Percentiles rank a stretch among this genome's conserved stretches.
Evolutionary conservation across 2,113 vertebrate species (phyloP).

Genomic region (Sphyrna mokarran): DNA sequence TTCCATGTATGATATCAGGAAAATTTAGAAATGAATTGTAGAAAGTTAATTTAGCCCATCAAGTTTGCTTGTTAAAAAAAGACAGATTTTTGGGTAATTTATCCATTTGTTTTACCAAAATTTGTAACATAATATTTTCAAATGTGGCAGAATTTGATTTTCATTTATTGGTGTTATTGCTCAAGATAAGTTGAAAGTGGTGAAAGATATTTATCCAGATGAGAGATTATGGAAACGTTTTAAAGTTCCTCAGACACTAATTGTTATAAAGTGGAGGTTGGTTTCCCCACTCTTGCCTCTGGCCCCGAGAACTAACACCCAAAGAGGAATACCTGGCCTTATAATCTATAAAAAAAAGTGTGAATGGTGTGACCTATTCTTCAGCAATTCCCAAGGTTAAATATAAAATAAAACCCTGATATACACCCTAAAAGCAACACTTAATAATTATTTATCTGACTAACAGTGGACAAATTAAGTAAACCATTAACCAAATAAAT

Average conservation of each 20-base stretch:
- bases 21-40: neutral
- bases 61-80: neutral
- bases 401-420: too few species aligned
- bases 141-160: neutral
- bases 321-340: too few species aligned
- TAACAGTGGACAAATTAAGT: too few species aligned
- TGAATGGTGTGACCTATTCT: too few species aligned
- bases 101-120: neutral
- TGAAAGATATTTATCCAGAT: neutral
- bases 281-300: too few species aligned
- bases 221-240: neutral
- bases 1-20: neutral
- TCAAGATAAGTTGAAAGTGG: neutral
- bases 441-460: too few species aligned
- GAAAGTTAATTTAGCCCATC: neutral
- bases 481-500: too few species aligned
- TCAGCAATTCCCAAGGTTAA: too few species aligned
- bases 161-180: neutral
- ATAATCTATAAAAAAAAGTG: too few species aligned
- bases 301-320: too few species aligned
- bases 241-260: neutral
- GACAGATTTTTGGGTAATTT: neutral
- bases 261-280: too few species aligned
- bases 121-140: neutral
- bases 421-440: too few species aligned